Conservation (phyloP, 2,888 invertebrate genomes). For the Acanthoscelides obtectus region DNA sequence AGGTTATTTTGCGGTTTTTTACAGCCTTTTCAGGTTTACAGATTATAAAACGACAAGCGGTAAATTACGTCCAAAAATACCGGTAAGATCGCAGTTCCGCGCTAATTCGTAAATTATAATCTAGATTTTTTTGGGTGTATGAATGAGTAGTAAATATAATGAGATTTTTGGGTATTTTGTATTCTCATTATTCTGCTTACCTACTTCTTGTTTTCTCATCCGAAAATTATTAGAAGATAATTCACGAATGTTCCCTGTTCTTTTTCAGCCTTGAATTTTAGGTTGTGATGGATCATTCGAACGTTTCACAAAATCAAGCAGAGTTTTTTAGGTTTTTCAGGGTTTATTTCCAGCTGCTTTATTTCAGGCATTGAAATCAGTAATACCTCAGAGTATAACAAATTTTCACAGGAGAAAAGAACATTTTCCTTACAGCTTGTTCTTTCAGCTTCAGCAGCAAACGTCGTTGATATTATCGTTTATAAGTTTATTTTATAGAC, state of each 20-base stretch:
- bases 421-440: constrained; percentile 3
- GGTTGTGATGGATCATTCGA: not conserved
- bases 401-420: not conserved
- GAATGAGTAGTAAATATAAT: not conserved
- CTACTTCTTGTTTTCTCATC: not conserved
- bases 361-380: not conserved
- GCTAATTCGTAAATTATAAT: not conserved
- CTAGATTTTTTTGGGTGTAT: not conserved
- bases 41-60: constrained; percentile 4
- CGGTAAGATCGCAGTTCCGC: not conserved
- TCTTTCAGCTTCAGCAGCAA: not conserved
- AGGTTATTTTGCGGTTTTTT: constrained; percentile 18
- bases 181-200: not conserved
- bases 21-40: constrained; percentile 12
- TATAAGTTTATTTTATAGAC: not conserved
- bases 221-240: not conserved
- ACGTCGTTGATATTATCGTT: not conserved
- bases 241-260: not conserved
- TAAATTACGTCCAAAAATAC: not conserved
- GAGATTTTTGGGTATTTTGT: too few relatives aligned
- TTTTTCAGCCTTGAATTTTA: not conserved
- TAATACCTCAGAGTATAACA: constrained; percentile 1
- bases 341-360: not conserved
- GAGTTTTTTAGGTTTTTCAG: not conserved
- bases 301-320: not conserved